phyloP scores from a whole-genome alignment of 2,888 invertebrate genomes.

The Drosophila multiciliata region DNA sequence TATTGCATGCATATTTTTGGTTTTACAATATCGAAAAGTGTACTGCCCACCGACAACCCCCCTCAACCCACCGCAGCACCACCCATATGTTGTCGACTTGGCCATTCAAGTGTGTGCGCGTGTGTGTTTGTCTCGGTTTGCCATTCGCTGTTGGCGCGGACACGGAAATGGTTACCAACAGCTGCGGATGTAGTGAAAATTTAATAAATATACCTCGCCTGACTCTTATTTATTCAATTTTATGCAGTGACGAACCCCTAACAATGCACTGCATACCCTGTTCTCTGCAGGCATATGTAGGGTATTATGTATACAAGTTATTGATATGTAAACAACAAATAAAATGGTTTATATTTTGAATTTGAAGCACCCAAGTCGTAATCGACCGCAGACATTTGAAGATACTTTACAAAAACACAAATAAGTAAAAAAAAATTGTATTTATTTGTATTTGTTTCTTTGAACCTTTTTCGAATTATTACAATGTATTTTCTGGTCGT shows the following conservation, averaged over 20 bases:
- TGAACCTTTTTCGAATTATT: background rate
- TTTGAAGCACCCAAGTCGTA: background rate
- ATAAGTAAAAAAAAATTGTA: background rate
- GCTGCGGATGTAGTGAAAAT: slow-evolving; percentile 76
- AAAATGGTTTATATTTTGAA: background rate
- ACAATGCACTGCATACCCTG: slow-evolving; percentile 31
- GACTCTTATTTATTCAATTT: slow-evolving; percentile 60
- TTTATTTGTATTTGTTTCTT: background rate
- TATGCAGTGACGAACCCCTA: slow-evolving; percentile 42
- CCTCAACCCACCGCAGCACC: background rate
- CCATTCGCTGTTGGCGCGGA: slow-evolving; percentile 37
- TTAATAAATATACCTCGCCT: slow-evolving; percentile 71
- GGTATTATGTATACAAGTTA: background rate
- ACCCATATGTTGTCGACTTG: slow-evolving; percentile 23
- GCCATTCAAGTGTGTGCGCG: slow-evolving; percentile 22
- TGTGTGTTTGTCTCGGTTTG: slow-evolving; percentile 30
- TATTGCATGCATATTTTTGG: slow-evolving; percentile 70
- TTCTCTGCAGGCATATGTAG: too few species aligned
- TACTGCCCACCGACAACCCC: background rate
- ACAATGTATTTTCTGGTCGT: slow-evolving; percentile 14
- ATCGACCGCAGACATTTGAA: background rate
- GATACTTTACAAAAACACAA: background rate
- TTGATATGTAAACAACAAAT: background rate
- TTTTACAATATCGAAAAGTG: slow-evolving; percentile 52
- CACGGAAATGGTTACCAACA: slow-evolving; percentile 76